Conservation (phyloP, 2,113 vertebrate species). For the Cisticola juncidis region DNA sequence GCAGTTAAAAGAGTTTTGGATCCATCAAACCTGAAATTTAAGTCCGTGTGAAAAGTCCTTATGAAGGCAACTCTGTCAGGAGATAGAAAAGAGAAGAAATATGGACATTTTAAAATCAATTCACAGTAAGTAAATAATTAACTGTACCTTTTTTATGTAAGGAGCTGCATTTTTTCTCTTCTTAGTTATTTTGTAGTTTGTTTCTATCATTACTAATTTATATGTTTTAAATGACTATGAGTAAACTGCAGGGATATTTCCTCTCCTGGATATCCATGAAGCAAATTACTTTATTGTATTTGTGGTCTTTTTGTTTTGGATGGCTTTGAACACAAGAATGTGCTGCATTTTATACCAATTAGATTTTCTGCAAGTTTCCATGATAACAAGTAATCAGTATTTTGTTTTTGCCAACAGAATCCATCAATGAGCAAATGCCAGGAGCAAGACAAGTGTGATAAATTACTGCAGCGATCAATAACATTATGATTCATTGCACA, state of each 20-base stretch:
- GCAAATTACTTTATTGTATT: background rate
- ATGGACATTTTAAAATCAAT: background rate
- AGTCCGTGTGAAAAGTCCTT: background rate
- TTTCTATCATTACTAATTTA: background rate
- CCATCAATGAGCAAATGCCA: background rate
- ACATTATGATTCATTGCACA: background rate
- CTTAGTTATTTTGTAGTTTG: background rate
- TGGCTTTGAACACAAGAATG: background rate
- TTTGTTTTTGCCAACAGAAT: background rate
- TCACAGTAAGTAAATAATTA: background rate
- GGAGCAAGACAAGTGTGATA: background rate
- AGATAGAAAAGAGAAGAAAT: background rate
- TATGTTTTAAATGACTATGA: background rate
- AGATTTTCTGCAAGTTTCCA: background rate
- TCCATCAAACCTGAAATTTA: background rate
- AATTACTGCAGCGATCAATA: background rate
- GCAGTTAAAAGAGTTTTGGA: background rate
- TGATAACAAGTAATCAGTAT: background rate
- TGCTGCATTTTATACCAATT: background rate
- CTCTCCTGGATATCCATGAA: background rate
- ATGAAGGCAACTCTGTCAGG: background rate
- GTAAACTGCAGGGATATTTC: background rate
- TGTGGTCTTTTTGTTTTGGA: background rate
- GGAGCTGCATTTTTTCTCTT: background rate
- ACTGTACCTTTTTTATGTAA: background rate